A percentile compares a stretch with the other conserved stretches of the same genome.
These are phyloP conservation scores for Mythimna vitellina DNA, from an alignment of 2,888 invertebrate genomes.

Conservation along the genomic window DNA sequence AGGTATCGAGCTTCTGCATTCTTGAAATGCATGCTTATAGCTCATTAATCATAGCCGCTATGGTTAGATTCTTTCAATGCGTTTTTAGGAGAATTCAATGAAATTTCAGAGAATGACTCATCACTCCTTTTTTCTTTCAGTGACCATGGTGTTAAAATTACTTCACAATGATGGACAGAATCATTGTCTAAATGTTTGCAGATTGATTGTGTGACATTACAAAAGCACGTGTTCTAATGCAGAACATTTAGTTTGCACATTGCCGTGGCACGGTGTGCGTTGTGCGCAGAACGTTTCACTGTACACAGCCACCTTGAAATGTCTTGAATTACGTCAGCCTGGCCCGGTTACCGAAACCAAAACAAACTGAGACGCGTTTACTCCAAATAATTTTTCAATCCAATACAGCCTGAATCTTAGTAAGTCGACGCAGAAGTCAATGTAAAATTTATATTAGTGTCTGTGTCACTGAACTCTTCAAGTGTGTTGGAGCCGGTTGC, in stretches of 20 bases:
- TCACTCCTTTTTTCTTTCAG: slow-evolving; percentile 19
- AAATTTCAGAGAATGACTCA: slow-evolving; percentile 1
- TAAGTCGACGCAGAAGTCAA: slow-evolving; percentile 41
- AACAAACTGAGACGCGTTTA: slow-evolving; percentile 73
- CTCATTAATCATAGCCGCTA: no score
- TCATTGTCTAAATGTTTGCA: slow-evolving; percentile 72
- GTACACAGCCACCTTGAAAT: slow-evolving; percentile 69
- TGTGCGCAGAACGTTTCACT: slow-evolving; percentile 66
- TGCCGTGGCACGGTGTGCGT: slow-evolving; percentile 67
- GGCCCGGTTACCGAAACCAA: slow-evolving; percentile 71
- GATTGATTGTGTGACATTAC: slow-evolving; percentile 76
- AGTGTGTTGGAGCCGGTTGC: slow-evolving; percentile 61
- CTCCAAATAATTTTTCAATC: slow-evolving; percentile 49
- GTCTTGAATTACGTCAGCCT: slow-evolving; percentile 84
- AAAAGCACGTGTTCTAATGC: slow-evolving; percentile 81
- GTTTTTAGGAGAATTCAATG: background rate
- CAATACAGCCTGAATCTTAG: slow-evolving; percentile 30
- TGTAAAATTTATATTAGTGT: slow-evolving; percentile 31
- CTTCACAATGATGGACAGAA: slow-evolving; percentile 14
- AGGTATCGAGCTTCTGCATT: background rate
- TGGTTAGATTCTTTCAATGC: background rate
- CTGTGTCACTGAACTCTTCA: slow-evolving; percentile 76
- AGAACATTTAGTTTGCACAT: slow-evolving; percentile 75
- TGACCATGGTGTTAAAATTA: slow-evolving; percentile 18
- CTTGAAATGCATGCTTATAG: background rate